A percentile compares a stretch with the other conserved stretches of the same genome.
phyloP scores from a whole-genome alignment of 2,113 vertebrate species.

The Callospermophilus lateralis region DNA sequence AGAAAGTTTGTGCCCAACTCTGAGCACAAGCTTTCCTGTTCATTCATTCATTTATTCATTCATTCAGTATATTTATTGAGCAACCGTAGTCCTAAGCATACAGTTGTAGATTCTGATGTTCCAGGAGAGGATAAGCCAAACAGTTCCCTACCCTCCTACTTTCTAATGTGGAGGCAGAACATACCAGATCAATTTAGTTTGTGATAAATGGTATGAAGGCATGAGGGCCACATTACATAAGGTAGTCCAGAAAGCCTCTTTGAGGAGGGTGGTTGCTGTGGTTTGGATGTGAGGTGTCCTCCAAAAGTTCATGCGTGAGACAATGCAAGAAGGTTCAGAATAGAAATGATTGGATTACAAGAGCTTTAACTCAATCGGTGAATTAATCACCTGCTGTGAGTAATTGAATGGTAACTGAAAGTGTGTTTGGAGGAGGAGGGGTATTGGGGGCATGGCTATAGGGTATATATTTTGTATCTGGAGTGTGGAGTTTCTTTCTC shows the following conservation, averaged over 20 bases:
- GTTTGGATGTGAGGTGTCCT: no score
- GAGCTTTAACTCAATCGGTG: no score
- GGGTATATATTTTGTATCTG: no score
- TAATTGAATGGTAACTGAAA: no score
- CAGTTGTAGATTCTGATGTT: not conserved
- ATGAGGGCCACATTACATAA: not conserved
- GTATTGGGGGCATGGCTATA: no score
- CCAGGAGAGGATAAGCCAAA: not conserved
- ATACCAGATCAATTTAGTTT: conserved; percentile 1
- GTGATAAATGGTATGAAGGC: not conserved
- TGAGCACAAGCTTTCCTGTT: not conserved
- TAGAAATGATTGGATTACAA: no score
- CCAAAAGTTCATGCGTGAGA: no score
- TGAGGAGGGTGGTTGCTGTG: not conserved
- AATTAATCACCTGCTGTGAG: no score
- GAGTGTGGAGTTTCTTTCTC: no score
- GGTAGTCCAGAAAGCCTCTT: not conserved
- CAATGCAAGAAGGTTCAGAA: no score
- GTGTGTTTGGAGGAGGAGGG: no score
- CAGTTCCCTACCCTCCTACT: not conserved
- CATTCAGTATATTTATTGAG: not conserved
- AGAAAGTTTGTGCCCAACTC: not conserved
- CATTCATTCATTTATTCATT: not conserved
- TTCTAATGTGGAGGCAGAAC: not conserved
- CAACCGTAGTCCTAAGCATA: not conserved